These are phyloP conservation scores for Zaprionus obscuricornis DNA, from an alignment of 2,888 invertebrate species.

Conservation along the genomic window DNA sequence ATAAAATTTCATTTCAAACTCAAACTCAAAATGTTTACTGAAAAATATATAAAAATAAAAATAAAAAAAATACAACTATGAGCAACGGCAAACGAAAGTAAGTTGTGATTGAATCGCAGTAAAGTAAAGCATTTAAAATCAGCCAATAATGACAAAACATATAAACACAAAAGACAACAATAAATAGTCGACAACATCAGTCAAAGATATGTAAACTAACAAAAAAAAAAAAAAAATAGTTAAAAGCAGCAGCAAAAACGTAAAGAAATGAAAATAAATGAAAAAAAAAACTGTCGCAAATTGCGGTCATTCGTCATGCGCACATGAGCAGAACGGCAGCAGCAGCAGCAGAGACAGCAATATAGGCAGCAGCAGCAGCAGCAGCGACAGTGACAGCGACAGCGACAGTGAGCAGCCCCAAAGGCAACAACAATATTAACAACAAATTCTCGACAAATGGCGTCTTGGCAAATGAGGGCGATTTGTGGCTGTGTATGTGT, in stretches of 20 bases:
- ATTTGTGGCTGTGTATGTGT: slow-evolving; percentile 21
- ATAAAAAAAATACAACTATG: slow-evolving; percentile 12
- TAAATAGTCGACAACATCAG: slow-evolving; percentile 67
- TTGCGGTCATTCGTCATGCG: slow-evolving; percentile 83
- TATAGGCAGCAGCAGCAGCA: not conserved
- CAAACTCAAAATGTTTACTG: slow-evolving; percentile 31
- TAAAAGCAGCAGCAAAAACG: slow-evolving; percentile 39
- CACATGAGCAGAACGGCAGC: slow-evolving; percentile 78
- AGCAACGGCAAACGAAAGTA: slow-evolving; percentile 20
- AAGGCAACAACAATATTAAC: slow-evolving; percentile 18
- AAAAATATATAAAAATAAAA: slow-evolving; percentile 4
- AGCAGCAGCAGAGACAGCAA: slow-evolving; percentile 30
- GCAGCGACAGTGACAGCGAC: not conserved
- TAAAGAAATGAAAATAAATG: slow-evolving; percentile 14
- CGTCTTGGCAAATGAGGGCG: slow-evolving; percentile 63
- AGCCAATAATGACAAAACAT: slow-evolving; percentile 68
- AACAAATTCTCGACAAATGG: slow-evolving; percentile 64
- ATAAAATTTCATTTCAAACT: slow-evolving; percentile 53
- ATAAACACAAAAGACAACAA: slow-evolving; percentile 44
- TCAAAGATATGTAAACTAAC: slow-evolving; percentile 64
- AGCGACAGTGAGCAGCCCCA: slow-evolving; percentile 30
- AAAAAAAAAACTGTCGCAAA: slow-evolving; percentile 79
- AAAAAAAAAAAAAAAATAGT: no score
- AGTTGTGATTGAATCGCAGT: slow-evolving; percentile 47
- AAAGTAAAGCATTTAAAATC: slow-evolving; percentile 54